phyloP scores from a whole-genome alignment of 2,888 invertebrate genomes.

The Trichogramma evanescens region DNA sequence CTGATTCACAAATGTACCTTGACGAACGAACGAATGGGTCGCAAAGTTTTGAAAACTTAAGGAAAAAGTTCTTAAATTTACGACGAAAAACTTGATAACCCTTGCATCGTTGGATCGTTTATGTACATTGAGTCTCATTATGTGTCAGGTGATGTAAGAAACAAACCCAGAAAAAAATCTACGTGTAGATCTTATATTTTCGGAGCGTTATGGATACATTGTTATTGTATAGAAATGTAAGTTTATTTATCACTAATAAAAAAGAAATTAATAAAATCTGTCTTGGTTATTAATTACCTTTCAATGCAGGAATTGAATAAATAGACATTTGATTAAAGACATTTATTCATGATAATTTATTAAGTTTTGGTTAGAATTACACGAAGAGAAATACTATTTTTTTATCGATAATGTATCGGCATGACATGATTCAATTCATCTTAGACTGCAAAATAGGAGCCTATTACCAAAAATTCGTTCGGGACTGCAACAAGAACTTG shows the following conservation, averaged over 20 bases:
- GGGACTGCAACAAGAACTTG: no score
- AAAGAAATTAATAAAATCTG: slow-evolving; percentile 28
- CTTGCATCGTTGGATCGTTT: slow-evolving; percentile 16
- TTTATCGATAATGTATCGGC: slow-evolving; percentile 5
- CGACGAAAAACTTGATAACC: slow-evolving; percentile 4
- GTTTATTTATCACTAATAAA: slow-evolving; percentile 49
- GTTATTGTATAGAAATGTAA: slow-evolving; percentile 48
- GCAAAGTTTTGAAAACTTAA: no score
- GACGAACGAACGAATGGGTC: no score
- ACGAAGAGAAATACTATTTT: slow-evolving; percentile 2
- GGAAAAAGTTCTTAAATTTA: no score
- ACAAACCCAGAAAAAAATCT: slow-evolving; percentile 20
- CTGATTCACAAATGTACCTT: no score
- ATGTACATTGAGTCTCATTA: slow-evolving; percentile 7
- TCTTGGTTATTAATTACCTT: not conserved
- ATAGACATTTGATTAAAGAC: slow-evolving; percentile 21
- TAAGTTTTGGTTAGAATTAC: slow-evolving; percentile 25
- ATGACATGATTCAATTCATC: not conserved
- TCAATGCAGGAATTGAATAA: not conserved
- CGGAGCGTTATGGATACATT: slow-evolving; percentile 43
- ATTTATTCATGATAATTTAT: slow-evolving; percentile 23
- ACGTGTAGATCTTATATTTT: slow-evolving; percentile 45
- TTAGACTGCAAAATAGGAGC: not conserved
- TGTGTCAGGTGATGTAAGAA: slow-evolving; percentile 15
- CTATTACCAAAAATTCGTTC: no score